Evolutionary conservation across 2,888 invertebrate genomes (phyloP), one percentile per base, ranked within the genome.

Genomic region (Caenorhabditis virilis): DNA sequence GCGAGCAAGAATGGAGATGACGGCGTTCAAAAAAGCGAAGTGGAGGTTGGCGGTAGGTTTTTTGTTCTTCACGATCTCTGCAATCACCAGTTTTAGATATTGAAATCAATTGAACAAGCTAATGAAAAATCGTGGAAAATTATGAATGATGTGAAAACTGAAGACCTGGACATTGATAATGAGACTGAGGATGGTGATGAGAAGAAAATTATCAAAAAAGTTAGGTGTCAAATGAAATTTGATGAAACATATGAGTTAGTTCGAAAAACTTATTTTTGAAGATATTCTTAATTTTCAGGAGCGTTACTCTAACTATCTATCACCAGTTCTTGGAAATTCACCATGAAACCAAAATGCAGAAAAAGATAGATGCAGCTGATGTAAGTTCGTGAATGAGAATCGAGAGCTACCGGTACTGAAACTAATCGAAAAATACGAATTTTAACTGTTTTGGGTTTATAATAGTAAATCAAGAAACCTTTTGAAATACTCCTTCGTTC

Each of bases 11-110:
- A 46, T 52, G 7, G 60, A 62, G 35, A 47, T 61, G 1, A 5
- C 38, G 2, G 41, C 51, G 33, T 60, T 67, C 35, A 64, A 59
- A 36, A 59, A 63, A 33, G 52, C 69, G 1, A 45, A 55, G 23
- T 72, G 72, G 72, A 39, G 72, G 42, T 15, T 47, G 2, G 33
- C 53, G 25, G 68, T 65, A n/a, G 47, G 50, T 16, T 22, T 35
- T 35, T 25, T 20, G 6, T 27, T 27, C 18, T 7, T 16, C 15
- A 16, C 11, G 20, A 36, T 13, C 7, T 15, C 13, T 20, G 13
- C 6, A 4, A 3, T 39, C 18, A 39, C 16, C n/a, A 18, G 16
- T 52, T 60, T 25, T 56, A 70, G 66, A 70, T 70, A 15, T n/a
- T 67, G 13, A 45, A 55, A 27, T 30, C 45, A 7, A 42, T 70